Base-by-base conservation (phyloP, 2,888 invertebrate genomes). In the Drosophila suboccidentalis region DNA sequence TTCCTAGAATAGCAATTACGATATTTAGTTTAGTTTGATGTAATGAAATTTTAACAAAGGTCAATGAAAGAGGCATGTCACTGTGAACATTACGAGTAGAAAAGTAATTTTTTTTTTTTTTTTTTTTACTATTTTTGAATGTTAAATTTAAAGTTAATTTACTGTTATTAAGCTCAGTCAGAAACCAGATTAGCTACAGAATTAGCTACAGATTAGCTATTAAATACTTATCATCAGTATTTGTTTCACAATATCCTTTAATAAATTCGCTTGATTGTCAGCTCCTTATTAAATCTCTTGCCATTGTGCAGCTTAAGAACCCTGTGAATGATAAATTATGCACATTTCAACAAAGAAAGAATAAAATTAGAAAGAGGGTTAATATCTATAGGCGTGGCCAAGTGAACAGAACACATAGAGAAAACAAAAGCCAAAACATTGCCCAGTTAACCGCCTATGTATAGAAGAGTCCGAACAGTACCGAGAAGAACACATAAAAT, bases 271-370 rank as follows among this genome's bases (percentile, higher is more conserved):
- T 46, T 76, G 78, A 76, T 76, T 76, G 78, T 70, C 70, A 49
- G 69, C 44, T 57, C 59, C 70, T 78, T 69, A 74, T 61, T 34
- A 65, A 65, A 76, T 59, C 55, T 50, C 47, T 60, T 69, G 46
- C 64, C 62, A 65, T 81, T 78, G 71, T 73, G 69, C 39, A 62
- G 53, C 43, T 63, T 58, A 64, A 62, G 50, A 67, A 61, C 47
- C 46, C 59, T 65, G 64, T 70, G 69, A 71, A 80, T 79, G 70
- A 82, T 80, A 75, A 82, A 82, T 80, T 79, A 70, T 79, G 64
- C 65, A 71, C 64, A 67, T 67, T 49, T 36, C 39, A 38, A 32
- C 43, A 41, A 6, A 36, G 6, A 46, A 57, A 36, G 58, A 57
- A 34, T 51, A 60, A 57, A 62, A 49, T 13, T 19, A 15, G 6